Conservation (phyloP, 2,113 vertebrate species). For the Dinomys branickii region DNA sequence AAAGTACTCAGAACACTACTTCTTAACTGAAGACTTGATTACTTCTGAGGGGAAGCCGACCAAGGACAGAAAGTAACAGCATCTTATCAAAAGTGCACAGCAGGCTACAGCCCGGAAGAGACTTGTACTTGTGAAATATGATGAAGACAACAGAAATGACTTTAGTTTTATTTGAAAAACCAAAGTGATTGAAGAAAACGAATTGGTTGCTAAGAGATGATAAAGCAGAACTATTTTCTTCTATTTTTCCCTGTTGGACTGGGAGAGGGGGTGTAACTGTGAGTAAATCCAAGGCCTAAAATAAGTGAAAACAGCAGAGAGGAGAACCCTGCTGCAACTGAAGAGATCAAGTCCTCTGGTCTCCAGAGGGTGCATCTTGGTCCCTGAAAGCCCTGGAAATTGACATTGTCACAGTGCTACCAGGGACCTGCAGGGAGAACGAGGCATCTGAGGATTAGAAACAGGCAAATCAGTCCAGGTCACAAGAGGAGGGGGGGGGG, state of each 20-base stretch:
- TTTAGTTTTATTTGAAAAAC: not conserved
- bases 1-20: not conserved
- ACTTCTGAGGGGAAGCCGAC: not conserved
- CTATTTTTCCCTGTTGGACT: not conserved
- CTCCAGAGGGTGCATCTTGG: not conserved
- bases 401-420: not conserved
- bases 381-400: not conserved
- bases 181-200: not conserved
- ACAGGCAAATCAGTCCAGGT: not conserved
- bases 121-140: not conserved
- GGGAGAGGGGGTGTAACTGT: not conserved
- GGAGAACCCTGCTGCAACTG: not conserved
- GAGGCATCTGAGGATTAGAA: not conserved
- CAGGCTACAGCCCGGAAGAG: not conserved
- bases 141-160: not conserved
- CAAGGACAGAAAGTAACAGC: not conserved
- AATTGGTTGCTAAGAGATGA: not conserved
- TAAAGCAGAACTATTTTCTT: not conserved
- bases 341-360: not conserved
- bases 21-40: conserved; percentile 36
- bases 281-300: not conserved
- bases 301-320: not conserved
- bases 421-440: not conserved
- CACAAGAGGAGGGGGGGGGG: not conserved
- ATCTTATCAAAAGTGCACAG: not conserved